Evolutionary conservation across 2,888 invertebrate genomes (phyloP), one percentile per base, ranked within the genome.

Genomic region (Toxonevra muliebris): DNA sequence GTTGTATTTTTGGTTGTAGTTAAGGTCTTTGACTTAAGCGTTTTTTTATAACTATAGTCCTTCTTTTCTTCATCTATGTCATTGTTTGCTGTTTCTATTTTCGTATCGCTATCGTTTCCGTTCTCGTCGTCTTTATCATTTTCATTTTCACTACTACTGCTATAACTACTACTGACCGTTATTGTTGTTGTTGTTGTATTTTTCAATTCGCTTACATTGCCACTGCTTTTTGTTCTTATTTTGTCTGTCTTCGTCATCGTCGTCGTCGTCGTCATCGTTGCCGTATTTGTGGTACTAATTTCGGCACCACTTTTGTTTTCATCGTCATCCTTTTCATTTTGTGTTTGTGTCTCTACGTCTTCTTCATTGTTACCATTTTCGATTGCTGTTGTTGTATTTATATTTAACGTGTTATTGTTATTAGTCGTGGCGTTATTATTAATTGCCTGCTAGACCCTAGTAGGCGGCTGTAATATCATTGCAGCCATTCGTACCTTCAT

Each of bases 401-500:
- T 68, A 17, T 52, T 62, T 73, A 64, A 68, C 61, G 69, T 73
- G 70, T 74, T 77, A 65, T 73, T 77, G 41, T 71, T 76, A 50
- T 69, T 68, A 60, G 40, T 68, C 52, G 60, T 69, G 50, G 74
- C 73, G 70, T 72, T 74, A 77, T 78, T 80, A 80, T 81, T 83
- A 80, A 84, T 82, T 85, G 85, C 85, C 85, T 85, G 85, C 86
- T 86, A 86, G 85, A 92, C 93, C 88, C 93, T 92, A 88, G 93
- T 94, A 86, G 94, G 94, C 80, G 94, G 92, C 88, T 94, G 94
- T 86, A 94, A 89, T 87, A 94, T 93, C 88, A 93, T 93, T 85
- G 94, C 93, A 82, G 94, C 94, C 86, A 93, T 91, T 87, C 94
- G 93, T 88, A 94, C 93, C 91, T 93, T 93, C 89, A 93, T 91